Evolutionary conservation across 1,140 invertebrate genomes (phyloP).

Genomic region (Pectinophora gossypiella): DNA sequence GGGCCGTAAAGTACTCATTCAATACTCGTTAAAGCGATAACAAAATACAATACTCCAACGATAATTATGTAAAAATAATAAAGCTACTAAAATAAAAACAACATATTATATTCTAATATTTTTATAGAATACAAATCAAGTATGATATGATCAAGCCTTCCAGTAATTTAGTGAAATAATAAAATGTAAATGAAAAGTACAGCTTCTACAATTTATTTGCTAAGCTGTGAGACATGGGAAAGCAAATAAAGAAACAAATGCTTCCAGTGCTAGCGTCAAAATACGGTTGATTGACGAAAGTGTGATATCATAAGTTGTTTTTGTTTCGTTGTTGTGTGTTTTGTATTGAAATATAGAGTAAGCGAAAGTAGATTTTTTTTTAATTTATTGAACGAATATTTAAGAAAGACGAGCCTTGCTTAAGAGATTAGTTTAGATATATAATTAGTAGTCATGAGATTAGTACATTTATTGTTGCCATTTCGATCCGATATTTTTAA

Average conservation of each 20-base stretch:
- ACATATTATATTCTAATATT: conserved; percentile 73
- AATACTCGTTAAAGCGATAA: conserved; percentile 41
- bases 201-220: conserved; percentile 62
- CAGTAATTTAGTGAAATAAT: conserved; percentile 70
- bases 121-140: conserved; percentile 71
- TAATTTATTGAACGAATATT: conserved; percentile 69
- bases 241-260: conserved; percentile 40
- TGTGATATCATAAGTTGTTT: conserved; percentile 72
- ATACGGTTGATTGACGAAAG: conserved; percentile 50
- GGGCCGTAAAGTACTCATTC: conserved; percentile 21
- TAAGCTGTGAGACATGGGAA: conserved; percentile 54
- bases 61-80: conserved; percentile 56
- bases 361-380: conserved; percentile 33
- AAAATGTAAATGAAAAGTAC: conserved; percentile 43
- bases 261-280: conserved; percentile 56
- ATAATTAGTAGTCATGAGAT: conserved; percentile 48
- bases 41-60: conserved; percentile 58
- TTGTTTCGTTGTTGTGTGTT: conserved; percentile 69
- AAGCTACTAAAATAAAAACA: conserved; percentile 57
- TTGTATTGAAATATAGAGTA: conserved; percentile 58
- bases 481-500: conserved; percentile 36
- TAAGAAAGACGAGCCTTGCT: conserved; percentile 74
- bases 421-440: conserved; percentile 68
- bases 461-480: conserved; percentile 42
- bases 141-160: conserved; percentile 71